Evolutionary conservation across 2,797 vertebrate species (phyloP), one percentile per base, ranked within the genome.

Genomic region (Alauda arvensis): DNA sequence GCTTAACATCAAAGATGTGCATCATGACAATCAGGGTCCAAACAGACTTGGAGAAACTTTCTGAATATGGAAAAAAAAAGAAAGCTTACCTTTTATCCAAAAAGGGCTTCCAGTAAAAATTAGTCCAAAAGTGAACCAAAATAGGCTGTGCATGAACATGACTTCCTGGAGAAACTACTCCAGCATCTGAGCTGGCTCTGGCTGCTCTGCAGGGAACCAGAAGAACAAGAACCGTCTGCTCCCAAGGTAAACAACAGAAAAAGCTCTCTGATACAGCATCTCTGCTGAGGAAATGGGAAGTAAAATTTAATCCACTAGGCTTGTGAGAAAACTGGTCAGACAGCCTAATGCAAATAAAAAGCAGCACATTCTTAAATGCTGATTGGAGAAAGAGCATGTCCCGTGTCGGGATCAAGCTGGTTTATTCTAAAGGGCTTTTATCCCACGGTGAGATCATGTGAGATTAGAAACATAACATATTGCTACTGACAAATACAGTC

Each of bases 291-390:
- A 88, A 93, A 84, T 4, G 48, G 94, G 90, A 94, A 95, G 88
- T 92, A 87, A 88, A 92, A 89, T 68, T 68, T 66, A 76, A 93
- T 77, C 84, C 77, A 80, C 25, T 23, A 33, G 62, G 68, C 80
- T 88, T 40, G 69, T 17, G 20, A 88, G 77, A 75, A 89, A 95
- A 95, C 95, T 93, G 88, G 94, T 95, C 82, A 68, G 90, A 26
- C 94, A 69, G 82, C 93, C 67, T 91, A 78, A 80, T 3, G 82
- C 85, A 80, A 90, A 86, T 62, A 87, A 63, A 93, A 84, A 84
- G 62, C 83, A 87, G 77, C 49, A 23, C 61, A 7, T 51, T 62
- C 60, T 37, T 40, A 49, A 67, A 40, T 33, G 76, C 65, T 68
- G 83, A 91, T 78, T 93, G 88, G 90, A 88, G 85, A 78, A 55